phyloP scores from a whole-genome alignment of 1,140 invertebrate genomes.

The Phenacoccus solenopsis region DNA sequence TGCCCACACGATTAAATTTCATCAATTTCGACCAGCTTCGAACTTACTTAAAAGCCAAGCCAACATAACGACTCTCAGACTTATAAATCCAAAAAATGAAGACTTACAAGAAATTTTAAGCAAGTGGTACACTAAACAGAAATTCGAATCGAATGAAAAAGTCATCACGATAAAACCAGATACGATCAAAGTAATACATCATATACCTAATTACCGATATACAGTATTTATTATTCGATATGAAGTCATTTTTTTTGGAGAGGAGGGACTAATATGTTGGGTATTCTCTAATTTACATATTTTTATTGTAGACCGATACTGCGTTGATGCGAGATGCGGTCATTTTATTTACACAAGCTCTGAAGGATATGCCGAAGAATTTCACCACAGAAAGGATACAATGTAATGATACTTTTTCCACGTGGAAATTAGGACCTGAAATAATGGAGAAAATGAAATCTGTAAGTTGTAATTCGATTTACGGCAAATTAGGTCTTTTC shows the following conservation, averaged over 20 bases:
- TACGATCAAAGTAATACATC: neutral
- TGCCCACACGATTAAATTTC: conserved; percentile 54
- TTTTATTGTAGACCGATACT: neutral
- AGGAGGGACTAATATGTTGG: too few species aligned
- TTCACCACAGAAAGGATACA: neutral
- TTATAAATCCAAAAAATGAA: conserved; percentile 46
- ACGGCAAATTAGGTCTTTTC: too few species aligned
- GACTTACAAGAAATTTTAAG: neutral
- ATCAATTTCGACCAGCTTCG: conserved; percentile 26
- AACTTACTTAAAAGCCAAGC: conserved; percentile 45
- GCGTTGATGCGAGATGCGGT: neutral
- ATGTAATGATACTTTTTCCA: neutral
- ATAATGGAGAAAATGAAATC: conserved; percentile 8
- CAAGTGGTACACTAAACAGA: neutral
- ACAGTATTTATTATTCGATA: too few species aligned
- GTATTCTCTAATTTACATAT: too few species aligned
- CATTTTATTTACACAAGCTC: neutral
- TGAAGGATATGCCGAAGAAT: neutral
- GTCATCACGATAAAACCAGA: neutral
- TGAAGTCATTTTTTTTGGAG: too few species aligned
- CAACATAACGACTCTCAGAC: conserved; percentile 58
- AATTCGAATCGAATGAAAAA: neutral
- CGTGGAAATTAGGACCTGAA: neutral
- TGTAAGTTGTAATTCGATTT: neutral
- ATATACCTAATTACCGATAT: too few species aligned